Conservation (phyloP, 1,140 invertebrate species). For the Dysdera silvatica region DNA sequence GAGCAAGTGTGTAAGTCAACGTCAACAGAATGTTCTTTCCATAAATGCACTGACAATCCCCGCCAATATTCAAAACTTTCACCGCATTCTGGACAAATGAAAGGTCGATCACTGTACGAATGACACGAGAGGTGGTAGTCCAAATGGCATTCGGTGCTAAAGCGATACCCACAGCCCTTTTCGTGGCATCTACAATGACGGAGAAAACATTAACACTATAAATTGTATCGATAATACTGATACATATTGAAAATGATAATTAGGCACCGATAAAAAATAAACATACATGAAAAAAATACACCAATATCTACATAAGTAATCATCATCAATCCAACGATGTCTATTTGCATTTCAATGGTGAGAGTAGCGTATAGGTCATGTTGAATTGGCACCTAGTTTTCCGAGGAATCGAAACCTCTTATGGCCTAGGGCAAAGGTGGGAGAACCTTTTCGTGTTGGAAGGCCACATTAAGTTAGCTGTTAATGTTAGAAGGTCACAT, state of each 20-base stretch:
- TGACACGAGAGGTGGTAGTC: slow-evolving; percentile 41
- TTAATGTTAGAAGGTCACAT: no score
- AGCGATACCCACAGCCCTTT: slow-evolving; percentile 33
- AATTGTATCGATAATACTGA: background rate
- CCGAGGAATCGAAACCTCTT: no score
- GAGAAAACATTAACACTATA: no score
- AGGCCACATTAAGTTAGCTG: no score
- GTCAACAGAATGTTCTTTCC: slow-evolving; percentile 61
- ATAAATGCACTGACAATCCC: slow-evolving; percentile 56
- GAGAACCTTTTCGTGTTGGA: no score
- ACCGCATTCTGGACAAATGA: slow-evolving; percentile 38
- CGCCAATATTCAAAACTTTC: slow-evolving; percentile 50
- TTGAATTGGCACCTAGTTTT: no score
- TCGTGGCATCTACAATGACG: slow-evolving; percentile 21
- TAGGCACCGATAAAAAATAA: background rate
- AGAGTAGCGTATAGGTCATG: no score
- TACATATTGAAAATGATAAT: background rate
- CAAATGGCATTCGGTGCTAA: slow-evolving; percentile 37
- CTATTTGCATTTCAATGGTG: no score
- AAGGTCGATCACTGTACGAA: slow-evolving; percentile 39
- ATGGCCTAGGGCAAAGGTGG: no score
- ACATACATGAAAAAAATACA: background rate
- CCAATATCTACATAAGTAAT: no score
- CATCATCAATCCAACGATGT: no score
- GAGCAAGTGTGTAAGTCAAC: slow-evolving; percentile 58